Evolutionary conservation across 2,888 invertebrate species (phyloP), one percentile per base, ranked within the genome.

Genomic region (Archaeoteleia sp.): DNA sequence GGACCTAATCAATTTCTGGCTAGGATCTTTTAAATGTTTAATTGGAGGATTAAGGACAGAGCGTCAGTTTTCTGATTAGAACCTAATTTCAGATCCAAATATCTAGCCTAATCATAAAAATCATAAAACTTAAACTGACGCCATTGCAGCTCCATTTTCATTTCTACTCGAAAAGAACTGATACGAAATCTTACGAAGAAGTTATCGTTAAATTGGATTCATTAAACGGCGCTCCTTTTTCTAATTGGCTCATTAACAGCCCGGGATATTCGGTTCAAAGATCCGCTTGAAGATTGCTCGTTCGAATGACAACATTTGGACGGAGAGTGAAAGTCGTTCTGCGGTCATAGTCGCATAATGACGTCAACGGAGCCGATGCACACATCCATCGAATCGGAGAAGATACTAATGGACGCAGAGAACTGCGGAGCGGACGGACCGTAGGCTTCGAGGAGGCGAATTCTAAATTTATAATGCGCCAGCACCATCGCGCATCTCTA

Each of bases 391-490:
- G 76, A 73, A 74, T 34, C 29, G 49, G 69, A 43, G 60, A 43
- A 40, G 34, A 57, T 55, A 67, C 70, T 67, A 72, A 75, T 70
- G 74, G 73, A 70, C 70, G 69, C 32, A 48, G 45, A 51, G 48
- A 61, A 61, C 48, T 53, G 68, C 48, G 60, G 49, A 42, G 70
- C 67, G 75, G 71, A 73, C 69, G 76, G 75, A 74, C 73, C 74
- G 65, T 54, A 69, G 62, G 71, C 73, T n/a, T 68, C 71, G 74
- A 57, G 73, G 72, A 72, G 74, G 73, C 74, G 62, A 77, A 74
- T 75, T 76, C 75, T 76, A 75, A 79, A 77, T 79, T 77, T 78
- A 74, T 73, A 74, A 74, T 73, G 68, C 63, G 65, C 74, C 55
- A 65, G 70, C 71, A 54, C 48, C 67, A 70, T 73, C 70, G 70